A percentile compares a stretch with the other conserved stretches of the same genome.
phyloP scores from a whole-genome alignment of 2,113 vertebrate species.

The Terrapene triunguis region DNA sequence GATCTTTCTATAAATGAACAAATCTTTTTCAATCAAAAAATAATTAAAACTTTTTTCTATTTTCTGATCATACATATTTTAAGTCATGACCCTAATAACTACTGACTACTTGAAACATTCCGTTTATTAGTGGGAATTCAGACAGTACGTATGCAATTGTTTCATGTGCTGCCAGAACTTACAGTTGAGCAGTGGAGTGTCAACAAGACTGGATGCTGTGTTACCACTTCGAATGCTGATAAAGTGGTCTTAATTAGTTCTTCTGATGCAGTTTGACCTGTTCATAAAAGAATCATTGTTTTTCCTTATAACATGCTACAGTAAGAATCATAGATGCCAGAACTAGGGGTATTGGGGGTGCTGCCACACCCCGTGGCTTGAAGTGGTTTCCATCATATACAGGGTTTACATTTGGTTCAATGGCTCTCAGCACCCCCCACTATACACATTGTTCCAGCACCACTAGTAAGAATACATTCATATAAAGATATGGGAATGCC shows the following conservation, averaged over 20 bases:
- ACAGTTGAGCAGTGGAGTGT: constrained; percentile 82
- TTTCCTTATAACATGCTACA: background rate
- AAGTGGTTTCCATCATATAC: too few species aligned
- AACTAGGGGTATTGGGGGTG: too few species aligned
- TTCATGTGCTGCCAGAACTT: constrained; percentile 76
- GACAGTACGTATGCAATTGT: background rate
- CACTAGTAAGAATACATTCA: background rate
- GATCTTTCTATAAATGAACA: background rate
- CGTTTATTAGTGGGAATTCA: background rate
- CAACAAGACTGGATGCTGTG: constrained; percentile 87
- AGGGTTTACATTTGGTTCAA: too few species aligned
- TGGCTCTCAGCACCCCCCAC: too few species aligned
- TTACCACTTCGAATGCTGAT: constrained; percentile 88
- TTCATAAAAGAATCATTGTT: constrained; percentile 29
- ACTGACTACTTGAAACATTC: background rate
- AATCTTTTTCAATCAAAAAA: background rate
- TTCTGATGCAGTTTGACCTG: constrained; percentile 87
- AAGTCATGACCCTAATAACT: background rate
- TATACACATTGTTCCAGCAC: too few species aligned
- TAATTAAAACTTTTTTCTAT: background rate
- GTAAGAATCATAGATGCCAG: background rate
- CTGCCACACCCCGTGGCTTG: too few species aligned
- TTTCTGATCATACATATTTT: background rate
- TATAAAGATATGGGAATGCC: background rate
- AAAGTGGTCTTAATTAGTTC: constrained; percentile 90